Conservation (phyloP, 2,113 vertebrate genomes). For the Carassius auratus region DNA sequence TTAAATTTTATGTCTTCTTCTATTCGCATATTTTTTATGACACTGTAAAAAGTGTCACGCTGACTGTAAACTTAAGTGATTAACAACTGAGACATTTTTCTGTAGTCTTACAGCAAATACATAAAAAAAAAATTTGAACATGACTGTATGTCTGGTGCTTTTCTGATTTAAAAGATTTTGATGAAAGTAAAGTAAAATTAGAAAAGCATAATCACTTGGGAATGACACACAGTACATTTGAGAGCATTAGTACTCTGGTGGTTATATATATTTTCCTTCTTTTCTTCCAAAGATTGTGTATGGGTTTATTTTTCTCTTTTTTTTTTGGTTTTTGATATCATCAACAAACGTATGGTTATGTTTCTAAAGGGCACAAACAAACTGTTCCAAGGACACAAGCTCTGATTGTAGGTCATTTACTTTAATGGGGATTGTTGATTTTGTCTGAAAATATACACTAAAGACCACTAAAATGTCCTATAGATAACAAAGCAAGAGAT, state of each 20-base stretch:
- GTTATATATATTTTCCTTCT: no score
- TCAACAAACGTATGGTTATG: constrained; percentile 17
- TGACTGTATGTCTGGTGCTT: no score
- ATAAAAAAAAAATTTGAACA: no score
- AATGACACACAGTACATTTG: neutral
- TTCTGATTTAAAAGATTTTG: no score
- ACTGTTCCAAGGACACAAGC: constrained; percentile 25
- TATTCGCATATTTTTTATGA: no score
- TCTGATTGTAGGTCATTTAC: constrained; percentile 32
- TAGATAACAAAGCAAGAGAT: constrained; percentile 60
- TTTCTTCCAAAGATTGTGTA: neutral
- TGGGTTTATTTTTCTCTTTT: neutral
- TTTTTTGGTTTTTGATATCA: constrained; percentile 9
- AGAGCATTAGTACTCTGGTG: neutral
- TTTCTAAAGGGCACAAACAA: neutral
- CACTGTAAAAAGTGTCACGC: no score
- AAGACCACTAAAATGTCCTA: constrained; percentile 51
- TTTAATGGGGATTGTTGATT: constrained; percentile 33
- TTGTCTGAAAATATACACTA: constrained; percentile 35
- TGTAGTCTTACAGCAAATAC: no score
- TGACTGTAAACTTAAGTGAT: no score
- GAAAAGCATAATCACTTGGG: no score
- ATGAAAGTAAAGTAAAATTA: no score
- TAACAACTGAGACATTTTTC: no score
- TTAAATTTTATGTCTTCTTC: neutral